Percentiles rank a stretch among this genome's conserved stretches.
Conservation (phyloP, 1,140 invertebrate species). For the Drosophila athabasca region DNA sequence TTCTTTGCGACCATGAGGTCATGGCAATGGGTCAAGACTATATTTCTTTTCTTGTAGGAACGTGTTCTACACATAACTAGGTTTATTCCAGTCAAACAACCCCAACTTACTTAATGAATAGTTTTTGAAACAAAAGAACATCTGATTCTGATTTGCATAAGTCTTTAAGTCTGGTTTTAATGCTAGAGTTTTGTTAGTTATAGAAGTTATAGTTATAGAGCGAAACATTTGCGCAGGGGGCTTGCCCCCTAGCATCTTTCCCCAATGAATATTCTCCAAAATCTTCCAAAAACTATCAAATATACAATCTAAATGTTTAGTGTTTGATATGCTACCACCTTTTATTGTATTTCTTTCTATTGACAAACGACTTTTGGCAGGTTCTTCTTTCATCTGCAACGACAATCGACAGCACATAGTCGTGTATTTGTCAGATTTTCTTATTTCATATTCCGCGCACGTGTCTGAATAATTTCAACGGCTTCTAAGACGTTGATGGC, state of each 20-base stretch:
- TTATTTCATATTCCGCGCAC: conserved; percentile 52
- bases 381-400: conserved; percentile 40
- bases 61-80: conserved; percentile 8
- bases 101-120: too few species aligned
- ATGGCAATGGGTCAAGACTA: not conserved
- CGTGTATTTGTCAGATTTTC: conserved; percentile 13
- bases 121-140: too few species aligned
- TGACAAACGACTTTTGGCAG: conserved; percentile 17
- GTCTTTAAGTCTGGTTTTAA: not conserved
- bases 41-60: not conserved
- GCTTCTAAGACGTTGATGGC: conserved; percentile 54
- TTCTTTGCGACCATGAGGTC: conserved; percentile 35
- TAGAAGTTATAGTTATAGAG: too few species aligned
- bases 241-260: too few species aligned
- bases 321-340: conserved; percentile 2
- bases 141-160: too few species aligned
- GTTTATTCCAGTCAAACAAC: too few species aligned
- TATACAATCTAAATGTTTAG: not conserved
- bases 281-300: too few species aligned
- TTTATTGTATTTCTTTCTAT: conserved; percentile 4
- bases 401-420: conserved; percentile 11
- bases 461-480: conserved; percentile 63
- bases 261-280: too few species aligned
- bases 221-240: too few species aligned
- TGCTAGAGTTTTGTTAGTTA: too few species aligned